Conservation (phyloP, 2,113 vertebrate genomes). For the Rhinoderma darwinii region DNA sequence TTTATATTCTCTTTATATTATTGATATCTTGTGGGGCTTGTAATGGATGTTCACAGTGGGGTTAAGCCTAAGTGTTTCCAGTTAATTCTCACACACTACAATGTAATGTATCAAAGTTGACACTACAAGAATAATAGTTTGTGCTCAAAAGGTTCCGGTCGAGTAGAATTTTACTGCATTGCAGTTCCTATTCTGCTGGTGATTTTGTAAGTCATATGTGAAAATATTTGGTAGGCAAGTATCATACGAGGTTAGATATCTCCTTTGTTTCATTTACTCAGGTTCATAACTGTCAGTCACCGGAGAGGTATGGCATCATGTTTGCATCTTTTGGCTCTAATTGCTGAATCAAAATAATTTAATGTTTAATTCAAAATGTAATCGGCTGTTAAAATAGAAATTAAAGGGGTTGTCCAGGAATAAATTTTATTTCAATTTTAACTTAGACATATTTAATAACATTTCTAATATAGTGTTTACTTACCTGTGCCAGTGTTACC, state of each 20-base stretch:
- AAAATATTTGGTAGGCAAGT: background rate
- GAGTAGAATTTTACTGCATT: background rate
- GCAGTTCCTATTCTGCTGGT: background rate
- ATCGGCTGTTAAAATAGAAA: background rate
- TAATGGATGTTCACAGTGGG: background rate
- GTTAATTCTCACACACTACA: background rate
- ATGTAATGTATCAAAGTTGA: background rate
- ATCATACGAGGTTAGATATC: constrained; percentile 32
- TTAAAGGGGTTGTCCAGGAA: too few species aligned
- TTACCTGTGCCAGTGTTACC: too few species aligned
- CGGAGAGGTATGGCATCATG: constrained; percentile 30
- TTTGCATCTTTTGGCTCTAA: constrained; percentile 46
- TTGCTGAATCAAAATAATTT: constrained; percentile 42
- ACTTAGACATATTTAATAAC: too few species aligned
- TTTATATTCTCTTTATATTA: background rate
- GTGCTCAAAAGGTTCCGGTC: background rate
- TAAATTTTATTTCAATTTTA: too few species aligned
- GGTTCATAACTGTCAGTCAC: constrained; percentile 33
- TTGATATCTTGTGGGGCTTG: background rate
- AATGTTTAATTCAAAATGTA: background rate
- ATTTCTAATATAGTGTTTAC: too few species aligned
- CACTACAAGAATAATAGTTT: background rate
- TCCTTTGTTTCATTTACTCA: constrained; percentile 47
- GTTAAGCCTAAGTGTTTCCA: background rate
- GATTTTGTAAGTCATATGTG: background rate